Base-by-base conservation (phyloP, 2,797 vertebrate species). In the Melanotaenia nigrans region DNA sequence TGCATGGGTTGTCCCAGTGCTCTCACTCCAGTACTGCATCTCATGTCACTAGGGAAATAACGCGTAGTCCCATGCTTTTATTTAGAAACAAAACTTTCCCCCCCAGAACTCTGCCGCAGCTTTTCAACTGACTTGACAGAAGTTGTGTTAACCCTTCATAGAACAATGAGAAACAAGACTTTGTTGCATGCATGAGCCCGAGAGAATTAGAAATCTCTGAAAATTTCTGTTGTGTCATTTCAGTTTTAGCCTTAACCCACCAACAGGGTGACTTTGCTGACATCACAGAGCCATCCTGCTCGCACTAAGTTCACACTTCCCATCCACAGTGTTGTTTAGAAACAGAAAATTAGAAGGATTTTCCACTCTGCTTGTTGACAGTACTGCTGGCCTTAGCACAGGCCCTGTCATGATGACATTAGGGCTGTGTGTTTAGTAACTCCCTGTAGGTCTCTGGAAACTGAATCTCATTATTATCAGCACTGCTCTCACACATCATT, bases 391-490 rank as follows among this genome's bases (percentile, higher is more conserved):
- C 83, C 77, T 71, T 61, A 78, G 67, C 68, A 64, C 73, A 78
- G 58, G 72, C 65, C 56, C n/a, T 51, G 73, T 58, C 77, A 61
- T 66, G 80, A 71, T 82, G 75, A 81, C 87, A 78, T 90, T 79
- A 84, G 75, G 71, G 71, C 68, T 68, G 62, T 88, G 82, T 90
- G 83, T 83, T 83, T 68, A 56, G 66, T 42, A 62, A 57, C 32
- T 82, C 87, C 80, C 88, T 7, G 61, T 77, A 79, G 79, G 89
- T 20, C 61, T 79, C 79, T 87, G 42, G 16, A 81, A 89, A 85
- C 67, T 79, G 42, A 84, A 90, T 88, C 71, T 82, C 83, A 90
- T 92, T 87, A 86, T 79, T 71, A 84, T 88, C 78, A 80, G 81
- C 82, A 77, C 79, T 85, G 71, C 81, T 68, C 77, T 87, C 65